Base-by-base conservation (phyloP, 2,888 invertebrate species). In the Alcis repandata region DNA sequence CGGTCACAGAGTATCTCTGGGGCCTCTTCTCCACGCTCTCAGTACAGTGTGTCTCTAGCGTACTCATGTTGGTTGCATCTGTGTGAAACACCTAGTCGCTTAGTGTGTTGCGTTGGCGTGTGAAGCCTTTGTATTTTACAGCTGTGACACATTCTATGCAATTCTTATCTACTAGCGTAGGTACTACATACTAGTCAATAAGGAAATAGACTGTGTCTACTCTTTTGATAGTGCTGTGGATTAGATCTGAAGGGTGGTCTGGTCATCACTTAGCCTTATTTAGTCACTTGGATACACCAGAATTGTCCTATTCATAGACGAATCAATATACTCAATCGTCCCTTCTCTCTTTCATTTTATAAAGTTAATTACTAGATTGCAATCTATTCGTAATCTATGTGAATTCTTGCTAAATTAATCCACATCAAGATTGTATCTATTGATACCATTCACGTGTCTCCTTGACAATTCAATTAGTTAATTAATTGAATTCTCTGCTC, bases 1-100 rank as follows among this genome's bases (percentile, higher is more conserved):
- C 91, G 84, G 95, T 94, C 80, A 96, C 92, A 78, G 95, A 95
- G 84, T 95, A 95, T 76, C 82, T 84, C 73, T 76, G 79, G 80
- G 84, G 84, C 79, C 79, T 81, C 75, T 75, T 74, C 75, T 85
- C 83, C 76, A 80, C 78, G 75, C 80, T 80, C 79, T 85, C 84
- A 79, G 80, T 78, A 80, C 78, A 79, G 76, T 86, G 86, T 83
- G 79, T 79, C 71, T 85, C 87, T 87, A 91, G 82, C 80, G 80
- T 81, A 82, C 83, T 80, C 83, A 82, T 83, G 85, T 81, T 70
- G 82, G 85, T 87, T 82, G 89, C 82, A 92, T 92, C 92, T 92
- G 92, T 85, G 87, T 86, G 86, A 75, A 90, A 92, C 82, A 90
- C 82, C 89, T 88, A 83, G 79, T 79, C 80, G 85, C 89, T 91